Evolutionary conservation across 2,888 invertebrate genomes (phyloP).

Genomic region (Seira musarum): DNA sequence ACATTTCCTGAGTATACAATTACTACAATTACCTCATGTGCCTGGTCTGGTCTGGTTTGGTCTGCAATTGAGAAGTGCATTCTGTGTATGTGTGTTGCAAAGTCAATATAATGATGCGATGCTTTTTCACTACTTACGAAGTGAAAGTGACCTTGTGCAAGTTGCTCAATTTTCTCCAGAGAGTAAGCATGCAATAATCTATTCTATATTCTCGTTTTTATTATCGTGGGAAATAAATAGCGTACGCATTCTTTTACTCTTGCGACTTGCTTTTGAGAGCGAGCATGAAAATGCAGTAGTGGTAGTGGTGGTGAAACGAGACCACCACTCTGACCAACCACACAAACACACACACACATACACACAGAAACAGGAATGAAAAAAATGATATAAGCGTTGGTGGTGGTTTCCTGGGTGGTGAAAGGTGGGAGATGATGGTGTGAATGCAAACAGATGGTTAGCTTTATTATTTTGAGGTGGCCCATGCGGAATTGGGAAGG

Average conservation of each 20-base stretch:
- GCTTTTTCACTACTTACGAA: not conserved
- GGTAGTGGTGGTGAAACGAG: not conserved
- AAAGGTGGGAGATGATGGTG: conserved; percentile 15
- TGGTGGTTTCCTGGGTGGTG: conserved; percentile 10
- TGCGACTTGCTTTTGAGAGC: not conserved
- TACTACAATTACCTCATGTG: not conserved
- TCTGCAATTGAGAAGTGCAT: not conserved
- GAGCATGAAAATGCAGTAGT: not conserved
- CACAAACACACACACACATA: too few relatives aligned
- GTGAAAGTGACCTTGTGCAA: conserved; percentile 45
- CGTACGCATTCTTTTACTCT: conserved; percentile 20
- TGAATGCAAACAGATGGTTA: conserved; percentile 8
- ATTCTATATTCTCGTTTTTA: conserved; percentile 8
- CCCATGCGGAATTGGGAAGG: not conserved
- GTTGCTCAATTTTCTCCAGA: conserved; percentile 31
- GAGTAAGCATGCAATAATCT: conserved; percentile 17
- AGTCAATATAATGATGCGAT: conserved; percentile 3
- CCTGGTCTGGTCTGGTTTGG: too few relatives aligned
- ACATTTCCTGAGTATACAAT: not conserved
- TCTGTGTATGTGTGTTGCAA: not conserved
- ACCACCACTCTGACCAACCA: not conserved
- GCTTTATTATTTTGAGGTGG: conserved; percentile 12
- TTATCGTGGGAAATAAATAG: conserved; percentile 22
- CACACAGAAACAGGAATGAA: not conserved
- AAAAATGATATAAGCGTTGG: not conserved